These are phyloP conservation scores for Bombylius discolor DNA, from an alignment of 2,888 invertebrate species.

Conservation along the genomic window DNA sequence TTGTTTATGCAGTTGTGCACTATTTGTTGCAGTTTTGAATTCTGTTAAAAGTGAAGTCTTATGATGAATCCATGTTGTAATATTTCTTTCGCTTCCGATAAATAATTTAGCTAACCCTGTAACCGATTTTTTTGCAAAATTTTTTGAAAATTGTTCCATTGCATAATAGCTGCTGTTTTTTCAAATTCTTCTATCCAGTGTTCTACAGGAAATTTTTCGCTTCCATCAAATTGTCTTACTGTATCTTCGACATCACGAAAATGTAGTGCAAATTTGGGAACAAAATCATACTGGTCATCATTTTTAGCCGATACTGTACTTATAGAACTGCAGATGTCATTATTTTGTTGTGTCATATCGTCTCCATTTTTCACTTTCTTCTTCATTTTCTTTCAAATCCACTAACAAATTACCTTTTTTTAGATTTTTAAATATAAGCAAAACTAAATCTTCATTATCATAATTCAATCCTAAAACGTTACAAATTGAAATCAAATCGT, in stretches of 20 bases:
- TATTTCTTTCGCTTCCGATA: not conserved
- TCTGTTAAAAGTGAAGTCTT: conserved; percentile 5
- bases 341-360: not conserved
- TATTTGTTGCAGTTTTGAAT: not conserved
- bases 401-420: too few species aligned
- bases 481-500: too few species aligned
- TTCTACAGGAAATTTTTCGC: not conserved
- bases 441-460: too few species aligned
- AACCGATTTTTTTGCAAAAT: not conserved
- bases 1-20: conserved; percentile 1
- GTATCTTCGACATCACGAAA: conserved; percentile 8
- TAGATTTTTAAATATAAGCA: too few species aligned
- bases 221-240: not conserved
- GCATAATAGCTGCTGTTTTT: not conserved
- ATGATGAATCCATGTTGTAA: conserved; percentile 2
- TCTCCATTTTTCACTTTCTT: not conserved
- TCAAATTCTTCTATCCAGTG: not conserved
- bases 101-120: not conserved
- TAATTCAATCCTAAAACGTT: too few species aligned
- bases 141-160: not conserved
- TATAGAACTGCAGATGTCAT: not conserved
- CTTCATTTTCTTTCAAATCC: not conserved
- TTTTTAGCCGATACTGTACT: not conserved
- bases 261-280: too few species aligned
- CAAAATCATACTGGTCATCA: not conserved